phyloP scores from a whole-genome alignment of 2,797 vertebrate genomes.

The Poecilia picta region DNA sequence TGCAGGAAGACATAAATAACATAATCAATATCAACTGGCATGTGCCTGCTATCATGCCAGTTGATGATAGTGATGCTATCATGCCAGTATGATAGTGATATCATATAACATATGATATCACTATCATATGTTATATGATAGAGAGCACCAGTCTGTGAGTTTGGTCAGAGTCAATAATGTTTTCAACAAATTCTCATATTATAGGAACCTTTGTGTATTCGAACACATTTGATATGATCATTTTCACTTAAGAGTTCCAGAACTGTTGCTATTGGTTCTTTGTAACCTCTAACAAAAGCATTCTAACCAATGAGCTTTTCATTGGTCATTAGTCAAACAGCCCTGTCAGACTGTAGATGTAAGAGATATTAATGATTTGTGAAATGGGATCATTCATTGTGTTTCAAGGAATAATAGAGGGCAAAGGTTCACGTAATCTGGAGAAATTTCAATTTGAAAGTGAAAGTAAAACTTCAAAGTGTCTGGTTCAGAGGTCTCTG shows the following conservation, averaged over 20 bases:
- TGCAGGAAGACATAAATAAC: background rate
- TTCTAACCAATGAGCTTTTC: constrained; percentile 27
- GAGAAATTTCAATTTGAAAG: constrained; percentile 58
- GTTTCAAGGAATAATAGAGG: background rate
- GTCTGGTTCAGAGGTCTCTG: background rate
- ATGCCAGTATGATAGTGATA: too few relatives aligned
- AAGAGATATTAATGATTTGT: constrained; percentile 37
- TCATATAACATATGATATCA: background rate
- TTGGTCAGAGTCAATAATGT: background rate
- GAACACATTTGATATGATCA: background rate
- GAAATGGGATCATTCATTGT: constrained; percentile 29
- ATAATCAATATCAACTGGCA: background rate
- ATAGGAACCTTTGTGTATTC: constrained; percentile 8
- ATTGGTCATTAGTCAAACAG: constrained; percentile 38
- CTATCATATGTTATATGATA: background rate
- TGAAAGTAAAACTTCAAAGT: constrained; percentile 47
- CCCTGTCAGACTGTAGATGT: constrained; percentile 34
- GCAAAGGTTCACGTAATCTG: constrained; percentile 17
- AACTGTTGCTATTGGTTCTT: constrained; percentile 3
- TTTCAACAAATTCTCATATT: background rate
- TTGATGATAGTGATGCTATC: too few relatives aligned
- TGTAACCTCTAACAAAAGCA: constrained; percentile 23
- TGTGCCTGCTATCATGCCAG: too few relatives aligned
- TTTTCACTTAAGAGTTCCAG: constrained; percentile 6
- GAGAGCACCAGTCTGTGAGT: background rate